Base-by-base conservation (phyloP, 1,140 invertebrate genomes). In the Pteromalus puparum region DNA sequence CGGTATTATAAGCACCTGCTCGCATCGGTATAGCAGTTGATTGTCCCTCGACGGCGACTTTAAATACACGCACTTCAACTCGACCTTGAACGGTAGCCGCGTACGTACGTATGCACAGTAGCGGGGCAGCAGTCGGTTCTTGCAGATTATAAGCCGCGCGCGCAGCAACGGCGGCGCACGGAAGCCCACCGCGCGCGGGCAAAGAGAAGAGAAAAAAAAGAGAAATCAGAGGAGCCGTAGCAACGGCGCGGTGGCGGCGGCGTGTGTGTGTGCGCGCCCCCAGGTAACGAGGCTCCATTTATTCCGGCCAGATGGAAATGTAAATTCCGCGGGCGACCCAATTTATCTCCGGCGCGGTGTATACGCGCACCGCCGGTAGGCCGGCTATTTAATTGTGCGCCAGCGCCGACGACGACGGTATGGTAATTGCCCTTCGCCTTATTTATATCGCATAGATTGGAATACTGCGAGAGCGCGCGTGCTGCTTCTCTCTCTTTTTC, bases 251-350 rank as follows among this genome's bases (percentile, higher is more conserved):
- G 18, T 7, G 18, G 34, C 65, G 75, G 26, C 28, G 42, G 53
- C 53, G 61, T 4, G 67, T 53, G 74, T 83, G 38, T 68, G 48
- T 24, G 53, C 74, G 38, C 38, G 38, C 38, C 38, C 61, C 21
- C 83, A 70, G 88, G 90, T 91, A 92, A 91, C 91, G 90, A 92
- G 90, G 88, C 89, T 89, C 89, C 90, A 91, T 92, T 92, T 91
- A 91, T 91, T 89, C 90, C 84, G 88, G 85, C 87, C 88, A 88
- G 87, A 91, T 90, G 89, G 88, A 90, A 90, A 91, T 89, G 90
- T 90, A 90, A 90, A 91, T 90, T 91, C 89, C 88, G 81, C 83
- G n/a, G 75, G 81, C 89, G 88, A 89, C 89, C 89, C 88, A 90
- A 91, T 91, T 91, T 91, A 91, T 91, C 89, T 88, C 87, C 7